A percentile compares a stretch with the other conserved stretches of the same genome.
phyloP scores from a whole-genome alignment of 2,797 vertebrate genomes.

The Lithobates sylvaticus region DNA sequence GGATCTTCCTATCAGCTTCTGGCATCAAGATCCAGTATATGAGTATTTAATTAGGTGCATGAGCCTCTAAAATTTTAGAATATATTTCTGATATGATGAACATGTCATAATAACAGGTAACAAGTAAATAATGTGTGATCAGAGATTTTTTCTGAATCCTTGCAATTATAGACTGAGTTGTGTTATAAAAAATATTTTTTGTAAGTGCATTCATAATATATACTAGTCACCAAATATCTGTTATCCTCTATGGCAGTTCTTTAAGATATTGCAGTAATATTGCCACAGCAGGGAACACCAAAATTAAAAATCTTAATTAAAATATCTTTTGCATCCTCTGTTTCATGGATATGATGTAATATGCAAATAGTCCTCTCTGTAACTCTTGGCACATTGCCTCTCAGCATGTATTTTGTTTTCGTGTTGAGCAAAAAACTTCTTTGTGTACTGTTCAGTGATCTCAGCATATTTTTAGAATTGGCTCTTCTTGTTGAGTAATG shows the following conservation, averaged over 20 bases:
- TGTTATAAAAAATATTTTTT: constrained; percentile 4
- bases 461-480: constrained; percentile 19
- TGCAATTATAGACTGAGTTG: background rate
- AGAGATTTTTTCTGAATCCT: background rate
- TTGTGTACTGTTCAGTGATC: background rate
- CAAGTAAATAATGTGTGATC: background rate
- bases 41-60: no score
- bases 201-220: constrained; percentile 7
- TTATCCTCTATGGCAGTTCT: constrained; percentile 24
- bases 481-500: background rate
- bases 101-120: background rate
- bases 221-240: background rate
- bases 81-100: no score
- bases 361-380: constrained; percentile 44
- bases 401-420: constrained; percentile 20
- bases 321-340: constrained; percentile 41
- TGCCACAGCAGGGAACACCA: constrained; percentile 37
- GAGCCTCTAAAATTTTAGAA: no score
- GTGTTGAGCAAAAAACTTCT: constrained; percentile 1
- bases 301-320: constrained; percentile 59
- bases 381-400: constrained; percentile 38
- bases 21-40: no score
- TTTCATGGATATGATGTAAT: constrained; percentile 51
- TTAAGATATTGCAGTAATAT: constrained; percentile 50
- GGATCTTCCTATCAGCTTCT: no score